These are phyloP conservation scores for Lethenteron camtschaticum DNA, from an alignment of 2,113 vertebrate species.

Conservation along the genomic window DNA sequence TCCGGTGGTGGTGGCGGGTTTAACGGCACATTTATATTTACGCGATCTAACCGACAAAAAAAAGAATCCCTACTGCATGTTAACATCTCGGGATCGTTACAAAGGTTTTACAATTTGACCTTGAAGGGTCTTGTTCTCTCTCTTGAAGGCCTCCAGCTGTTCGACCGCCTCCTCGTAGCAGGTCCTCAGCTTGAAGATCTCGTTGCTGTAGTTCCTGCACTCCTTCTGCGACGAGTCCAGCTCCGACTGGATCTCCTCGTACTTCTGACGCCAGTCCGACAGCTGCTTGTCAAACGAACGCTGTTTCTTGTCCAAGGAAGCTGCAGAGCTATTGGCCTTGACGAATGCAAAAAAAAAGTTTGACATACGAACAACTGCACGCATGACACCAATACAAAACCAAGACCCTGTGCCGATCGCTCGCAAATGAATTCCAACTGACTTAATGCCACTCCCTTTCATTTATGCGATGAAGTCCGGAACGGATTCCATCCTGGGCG, in stretches of 20 bases:
- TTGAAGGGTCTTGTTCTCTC: slow-evolving; percentile 26
- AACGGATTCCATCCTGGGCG: too few relatives aligned
- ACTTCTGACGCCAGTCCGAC: slow-evolving; percentile 26
- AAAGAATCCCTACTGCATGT: too few relatives aligned
- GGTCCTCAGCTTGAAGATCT: slow-evolving; percentile 29
- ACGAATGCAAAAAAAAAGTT: not conserved
- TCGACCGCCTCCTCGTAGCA: slow-evolving; percentile 24
- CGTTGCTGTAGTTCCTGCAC: slow-evolving; percentile 21
- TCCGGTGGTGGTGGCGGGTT: too few relatives aligned
- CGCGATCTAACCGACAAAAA: too few relatives aligned
- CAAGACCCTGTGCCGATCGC: too few relatives aligned
- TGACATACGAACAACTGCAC: too few relatives aligned
- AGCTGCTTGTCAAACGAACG: slow-evolving; percentile 28
- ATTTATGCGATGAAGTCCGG: too few relatives aligned
- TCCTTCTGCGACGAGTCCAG: slow-evolving; percentile 28
- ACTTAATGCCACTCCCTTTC: too few relatives aligned
- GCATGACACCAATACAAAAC: too few relatives aligned
- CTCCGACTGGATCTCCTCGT: slow-evolving; percentile 27
- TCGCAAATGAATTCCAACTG: too few relatives aligned
- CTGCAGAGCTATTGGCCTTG: slow-evolving; percentile 26
- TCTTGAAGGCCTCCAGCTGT: slow-evolving; percentile 22
- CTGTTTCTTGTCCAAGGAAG: slow-evolving; percentile 31
- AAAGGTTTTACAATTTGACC: slow-evolving; percentile 12
- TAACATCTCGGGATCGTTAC: not conserved
- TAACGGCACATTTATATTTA: too few relatives aligned